Evolutionary conservation across 2,797 vertebrate genomes (phyloP).

Genomic region (Sebastes vulpes): DNA sequence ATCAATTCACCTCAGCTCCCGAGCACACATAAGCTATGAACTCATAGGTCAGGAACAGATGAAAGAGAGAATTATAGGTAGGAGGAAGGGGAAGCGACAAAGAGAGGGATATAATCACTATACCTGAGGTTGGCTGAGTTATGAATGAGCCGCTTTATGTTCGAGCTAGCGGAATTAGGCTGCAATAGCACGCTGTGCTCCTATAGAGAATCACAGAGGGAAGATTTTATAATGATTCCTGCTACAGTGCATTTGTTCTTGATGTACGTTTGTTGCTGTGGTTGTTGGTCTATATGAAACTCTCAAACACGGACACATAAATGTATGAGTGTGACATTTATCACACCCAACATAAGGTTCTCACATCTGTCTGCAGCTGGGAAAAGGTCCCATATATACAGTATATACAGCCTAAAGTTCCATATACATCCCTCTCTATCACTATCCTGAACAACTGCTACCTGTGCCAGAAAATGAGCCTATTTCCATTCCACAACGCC

Average conservation of each 20-base stretch:
- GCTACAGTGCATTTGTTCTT: neutral
- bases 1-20: slow-evolving; percentile 71
- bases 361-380: neutral
- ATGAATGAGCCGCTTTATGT: slow-evolving; percentile 59
- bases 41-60: slow-evolving; percentile 47
- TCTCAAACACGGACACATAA: neutral
- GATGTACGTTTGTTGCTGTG: neutral
- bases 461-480: neutral
- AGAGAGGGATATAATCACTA: slow-evolving; percentile 55
- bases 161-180: slow-evolving; percentile 29
- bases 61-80: slow-evolving; percentile 27
- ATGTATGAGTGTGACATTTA: slow-evolving; percentile 9
- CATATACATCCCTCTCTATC: neutral
- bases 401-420: neutral
- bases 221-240: neutral
- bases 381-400: neutral
- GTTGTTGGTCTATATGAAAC: neutral
- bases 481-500: slow-evolving; percentile 37
- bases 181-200: slow-evolving; percentile 23
- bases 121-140: slow-evolving; percentile 48
- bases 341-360: neutral
- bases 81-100: slow-evolving; percentile 1
- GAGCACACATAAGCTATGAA: slow-evolving; percentile 42
- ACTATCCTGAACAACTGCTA: neutral
- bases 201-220: neutral